These are phyloP conservation scores for Trichoplusia ni DNA, from an alignment of 1,140 invertebrate genomes.

Conservation along the genomic window DNA sequence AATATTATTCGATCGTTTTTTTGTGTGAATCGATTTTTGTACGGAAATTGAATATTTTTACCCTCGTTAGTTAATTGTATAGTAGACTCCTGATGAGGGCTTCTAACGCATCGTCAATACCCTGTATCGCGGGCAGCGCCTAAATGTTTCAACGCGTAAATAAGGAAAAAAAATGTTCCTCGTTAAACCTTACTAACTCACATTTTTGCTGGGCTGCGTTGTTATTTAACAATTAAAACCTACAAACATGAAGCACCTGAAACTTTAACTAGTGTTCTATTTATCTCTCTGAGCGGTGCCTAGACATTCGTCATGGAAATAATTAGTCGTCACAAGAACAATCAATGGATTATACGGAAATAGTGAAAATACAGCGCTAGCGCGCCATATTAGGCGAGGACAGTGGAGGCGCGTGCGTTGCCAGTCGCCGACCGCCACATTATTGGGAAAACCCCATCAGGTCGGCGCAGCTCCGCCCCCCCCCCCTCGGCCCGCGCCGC, in stretches of 20 bases:
- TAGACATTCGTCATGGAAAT: not conserved
- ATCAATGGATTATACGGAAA: constrained; percentile 20
- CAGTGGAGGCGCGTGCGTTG: constrained; percentile 30
- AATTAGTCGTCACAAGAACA: too few relatives aligned
- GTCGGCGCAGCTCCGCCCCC: constrained; percentile 28
- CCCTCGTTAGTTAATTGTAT: too few relatives aligned
- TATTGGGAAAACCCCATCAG: constrained; percentile 71
- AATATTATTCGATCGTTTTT: too few relatives aligned
- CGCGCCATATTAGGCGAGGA: constrained; percentile 42
- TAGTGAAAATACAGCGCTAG: constrained; percentile 32
- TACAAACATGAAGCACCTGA: not conserved
- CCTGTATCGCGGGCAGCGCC: not conserved
- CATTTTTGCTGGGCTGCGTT: constrained; percentile 3
- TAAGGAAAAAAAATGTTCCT: constrained; percentile 1
- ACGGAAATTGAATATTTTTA: too few relatives aligned
- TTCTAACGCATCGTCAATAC: constrained; percentile 16
- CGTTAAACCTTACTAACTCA: not conserved
- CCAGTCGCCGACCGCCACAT: constrained; percentile 51
- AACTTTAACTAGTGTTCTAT: not conserved
- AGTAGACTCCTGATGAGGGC: not conserved
- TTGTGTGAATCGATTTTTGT: too few relatives aligned
- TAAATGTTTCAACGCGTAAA: constrained; percentile 13
- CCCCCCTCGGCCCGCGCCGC: constrained; percentile 36
- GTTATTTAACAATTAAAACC: not conserved
- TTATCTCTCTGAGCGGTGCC: not conserved